These are phyloP conservation scores for Leptestheria dahalacensis DNA, from an alignment of 1,140 invertebrate genomes.

Conservation along the genomic window DNA sequence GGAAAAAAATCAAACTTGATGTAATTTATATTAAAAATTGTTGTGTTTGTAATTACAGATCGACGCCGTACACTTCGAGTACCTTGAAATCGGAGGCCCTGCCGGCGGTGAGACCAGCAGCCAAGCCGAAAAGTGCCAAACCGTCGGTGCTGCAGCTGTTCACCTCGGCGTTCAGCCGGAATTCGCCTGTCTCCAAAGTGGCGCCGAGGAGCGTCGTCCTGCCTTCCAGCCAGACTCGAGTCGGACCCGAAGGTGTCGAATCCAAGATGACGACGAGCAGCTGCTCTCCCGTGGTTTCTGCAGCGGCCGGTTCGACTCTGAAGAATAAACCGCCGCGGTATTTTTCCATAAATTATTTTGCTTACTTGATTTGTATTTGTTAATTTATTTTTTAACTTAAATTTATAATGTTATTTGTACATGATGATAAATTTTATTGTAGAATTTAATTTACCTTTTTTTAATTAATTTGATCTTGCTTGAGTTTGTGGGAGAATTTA, in stretches of 20 bases:
- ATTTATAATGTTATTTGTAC: no score
- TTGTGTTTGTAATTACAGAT: neutral
- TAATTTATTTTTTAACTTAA: no score
- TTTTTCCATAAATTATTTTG: neutral
- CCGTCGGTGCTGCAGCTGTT: conserved; percentile 6
- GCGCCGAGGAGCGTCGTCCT: neutral
- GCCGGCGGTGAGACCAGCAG: neutral
- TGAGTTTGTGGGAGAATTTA: no score
- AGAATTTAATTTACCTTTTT: no score
- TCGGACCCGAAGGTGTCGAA: conserved; percentile 4
- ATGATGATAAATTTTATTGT: no score
- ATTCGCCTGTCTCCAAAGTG: neutral
- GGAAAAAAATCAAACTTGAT: no score
- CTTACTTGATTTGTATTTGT: no score
- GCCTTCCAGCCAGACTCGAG: neutral
- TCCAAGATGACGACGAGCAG: conserved; percentile 4
- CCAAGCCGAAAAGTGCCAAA: neutral
- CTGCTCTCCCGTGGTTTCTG: neutral
- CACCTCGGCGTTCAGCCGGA: conserved; percentile 4
- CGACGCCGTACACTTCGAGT: neutral
- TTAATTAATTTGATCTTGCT: no score
- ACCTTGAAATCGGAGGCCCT: neutral
- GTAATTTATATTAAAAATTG: no score
- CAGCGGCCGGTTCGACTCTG: neutral
- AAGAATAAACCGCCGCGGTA: neutral